Conservation (phyloP, 2,888 invertebrate species). For the Exocentrus adspersus region DNA sequence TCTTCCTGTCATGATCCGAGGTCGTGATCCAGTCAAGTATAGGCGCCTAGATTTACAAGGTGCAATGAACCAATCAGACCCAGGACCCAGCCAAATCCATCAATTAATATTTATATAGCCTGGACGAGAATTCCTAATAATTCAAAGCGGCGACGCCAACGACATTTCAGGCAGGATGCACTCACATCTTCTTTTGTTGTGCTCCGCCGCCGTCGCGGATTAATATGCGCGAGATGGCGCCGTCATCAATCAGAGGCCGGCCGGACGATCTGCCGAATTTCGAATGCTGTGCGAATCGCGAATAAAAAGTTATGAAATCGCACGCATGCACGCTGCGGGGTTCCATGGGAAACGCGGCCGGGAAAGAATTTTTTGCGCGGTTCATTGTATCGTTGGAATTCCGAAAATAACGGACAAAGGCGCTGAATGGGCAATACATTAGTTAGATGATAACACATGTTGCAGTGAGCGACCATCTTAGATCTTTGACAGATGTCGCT, state of each 20-base stretch:
- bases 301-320: conserved; percentile 2
- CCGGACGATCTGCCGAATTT: conserved; percentile 24
- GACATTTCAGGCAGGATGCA: conserved; percentile 7
- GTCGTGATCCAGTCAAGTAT: not conserved
- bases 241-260: conserved; percentile 17
- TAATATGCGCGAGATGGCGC: conserved; percentile 3
- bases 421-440: no score
- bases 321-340: no score
- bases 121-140: conserved; percentile 6
- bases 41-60: not conserved
- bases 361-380: not conserved
- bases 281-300: conserved; percentile 16
- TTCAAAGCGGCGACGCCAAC: not conserved
- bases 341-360: conserved; percentile 12
- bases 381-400: conserved; percentile 8
- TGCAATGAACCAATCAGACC: not conserved
- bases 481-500: no score
- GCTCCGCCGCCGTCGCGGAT: not conserved
- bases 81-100: no score
- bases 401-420: not conserved
- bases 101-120: conserved; percentile 9
- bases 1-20: not conserved
- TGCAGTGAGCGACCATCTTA: no score
- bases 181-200: conserved; percentile 10
- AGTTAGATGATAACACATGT: no score